These are phyloP conservation scores for Arvicanthis niloticus DNA, from an alignment of 2,113 vertebrate species.

Conservation along the genomic window DNA sequence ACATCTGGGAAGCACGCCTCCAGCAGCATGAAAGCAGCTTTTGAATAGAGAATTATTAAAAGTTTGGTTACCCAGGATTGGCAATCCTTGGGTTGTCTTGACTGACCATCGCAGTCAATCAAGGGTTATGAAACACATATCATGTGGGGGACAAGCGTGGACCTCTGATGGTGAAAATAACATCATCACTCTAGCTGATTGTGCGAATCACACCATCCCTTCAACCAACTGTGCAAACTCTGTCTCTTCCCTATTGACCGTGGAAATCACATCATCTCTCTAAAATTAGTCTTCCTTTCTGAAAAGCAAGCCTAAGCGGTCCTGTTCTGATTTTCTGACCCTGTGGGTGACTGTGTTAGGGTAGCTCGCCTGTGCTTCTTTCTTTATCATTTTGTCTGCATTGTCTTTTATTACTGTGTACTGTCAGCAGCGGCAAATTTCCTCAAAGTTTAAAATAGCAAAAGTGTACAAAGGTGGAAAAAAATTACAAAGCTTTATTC, in stretches of 20 bases:
- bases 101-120: background rate
- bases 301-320: background rate
- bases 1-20: background rate
- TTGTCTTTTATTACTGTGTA: background rate
- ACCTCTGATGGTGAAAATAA: background rate
- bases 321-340: background rate
- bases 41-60: background rate
- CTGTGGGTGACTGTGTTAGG: background rate
- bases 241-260: background rate
- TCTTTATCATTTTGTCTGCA: background rate
- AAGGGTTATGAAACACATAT: background rate
- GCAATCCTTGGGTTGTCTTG: background rate
- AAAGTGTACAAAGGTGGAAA: background rate
- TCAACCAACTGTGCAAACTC: background rate
- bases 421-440: constrained; percentile 28
- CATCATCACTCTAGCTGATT: background rate
- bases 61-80: rapidly evolving
- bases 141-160: background rate
- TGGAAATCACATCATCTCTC: background rate
- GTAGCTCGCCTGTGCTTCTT: constrained; percentile 2
- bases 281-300: background rate
- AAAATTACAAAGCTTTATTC: constrained; percentile 9
- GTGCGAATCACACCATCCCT: background rate
- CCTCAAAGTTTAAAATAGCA: constrained; percentile 39
- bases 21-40: background rate